Percentiles rank a stretch among this genome's conserved stretches.
Conservation (phyloP, 2,113 vertebrate species). For the Passerina amoena region DNA sequence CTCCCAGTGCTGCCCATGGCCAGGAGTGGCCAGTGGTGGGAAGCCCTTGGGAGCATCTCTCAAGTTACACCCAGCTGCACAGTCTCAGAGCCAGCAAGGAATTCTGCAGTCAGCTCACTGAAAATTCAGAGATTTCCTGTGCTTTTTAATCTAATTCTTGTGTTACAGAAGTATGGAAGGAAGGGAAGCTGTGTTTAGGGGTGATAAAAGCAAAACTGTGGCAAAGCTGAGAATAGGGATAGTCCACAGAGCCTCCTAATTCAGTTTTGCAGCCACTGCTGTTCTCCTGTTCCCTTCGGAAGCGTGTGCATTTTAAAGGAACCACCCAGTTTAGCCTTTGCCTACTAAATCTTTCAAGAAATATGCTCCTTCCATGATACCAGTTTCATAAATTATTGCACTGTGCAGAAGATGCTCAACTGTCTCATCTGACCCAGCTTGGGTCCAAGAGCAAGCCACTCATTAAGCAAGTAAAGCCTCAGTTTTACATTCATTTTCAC, state of each 20-base stretch:
- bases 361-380: background rate
- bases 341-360: constrained; percentile 56
- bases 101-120: background rate
- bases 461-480: background rate
- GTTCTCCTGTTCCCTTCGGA: background rate
- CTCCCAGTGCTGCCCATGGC: background rate
- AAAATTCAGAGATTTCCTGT: background rate
- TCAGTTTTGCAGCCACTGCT: background rate
- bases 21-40: background rate
- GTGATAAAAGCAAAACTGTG: background rate
- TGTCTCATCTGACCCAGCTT: background rate
- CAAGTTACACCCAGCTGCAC: background rate
- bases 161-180: background rate
- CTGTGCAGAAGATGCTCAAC: background rate
- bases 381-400: constrained; percentile 40
- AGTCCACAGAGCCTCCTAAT: background rate
- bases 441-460: background rate
- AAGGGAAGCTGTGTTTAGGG: background rate
- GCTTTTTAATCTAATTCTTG: background rate
- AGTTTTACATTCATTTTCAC: background rate
- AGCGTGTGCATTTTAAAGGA: background rate
- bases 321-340: background rate
- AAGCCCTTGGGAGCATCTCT: background rate
- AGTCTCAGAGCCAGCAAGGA: background rate
- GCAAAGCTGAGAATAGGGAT: background rate